Percentiles rank a stretch among this genome's conserved stretches.
phyloP scores from a whole-genome alignment of 2,113 vertebrate genomes.

The Rutilus rutilus region DNA sequence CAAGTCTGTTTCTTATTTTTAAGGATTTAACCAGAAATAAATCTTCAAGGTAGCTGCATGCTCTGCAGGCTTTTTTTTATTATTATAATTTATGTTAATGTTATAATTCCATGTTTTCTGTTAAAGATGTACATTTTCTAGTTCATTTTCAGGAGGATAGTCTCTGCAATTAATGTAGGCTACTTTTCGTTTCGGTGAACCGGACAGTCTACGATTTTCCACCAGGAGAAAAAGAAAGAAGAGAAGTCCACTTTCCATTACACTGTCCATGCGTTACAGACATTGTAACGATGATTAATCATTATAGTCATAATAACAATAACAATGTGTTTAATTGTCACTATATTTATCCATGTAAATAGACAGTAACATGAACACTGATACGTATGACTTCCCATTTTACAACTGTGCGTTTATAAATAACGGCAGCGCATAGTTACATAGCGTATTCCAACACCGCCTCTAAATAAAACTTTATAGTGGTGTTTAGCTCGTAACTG shows the following conservation, averaged over 20 bases:
- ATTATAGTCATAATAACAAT: too few relatives aligned
- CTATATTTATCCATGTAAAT: neutral
- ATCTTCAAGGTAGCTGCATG: neutral
- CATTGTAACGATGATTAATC: too few relatives aligned
- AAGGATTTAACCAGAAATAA: neutral
- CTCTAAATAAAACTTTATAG: slow-evolving; percentile 22
- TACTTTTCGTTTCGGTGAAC: too few relatives aligned
- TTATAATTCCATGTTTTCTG: neutral
- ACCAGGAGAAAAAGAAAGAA: too few relatives aligned
- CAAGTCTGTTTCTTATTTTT: neutral
- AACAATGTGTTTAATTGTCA: neutral
- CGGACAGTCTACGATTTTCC: too few relatives aligned
- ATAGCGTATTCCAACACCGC: slow-evolving; percentile 4
- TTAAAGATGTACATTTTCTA: neutral
- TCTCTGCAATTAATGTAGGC: too few relatives aligned
- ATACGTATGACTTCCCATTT: neutral
- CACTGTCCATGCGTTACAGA: too few relatives aligned
- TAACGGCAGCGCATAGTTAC: neutral
- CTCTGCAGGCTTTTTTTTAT: too few relatives aligned
- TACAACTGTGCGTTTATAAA: slow-evolving; percentile 21
- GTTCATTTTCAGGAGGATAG: too few relatives aligned
- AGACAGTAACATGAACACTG: slow-evolving; percentile 17
- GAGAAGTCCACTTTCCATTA: too few relatives aligned
- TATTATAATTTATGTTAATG: neutral
- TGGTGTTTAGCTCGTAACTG: neutral